Evolutionary conservation across 2,888 invertebrate species (phyloP).

Genomic region (Cryptops parisi): DNA sequence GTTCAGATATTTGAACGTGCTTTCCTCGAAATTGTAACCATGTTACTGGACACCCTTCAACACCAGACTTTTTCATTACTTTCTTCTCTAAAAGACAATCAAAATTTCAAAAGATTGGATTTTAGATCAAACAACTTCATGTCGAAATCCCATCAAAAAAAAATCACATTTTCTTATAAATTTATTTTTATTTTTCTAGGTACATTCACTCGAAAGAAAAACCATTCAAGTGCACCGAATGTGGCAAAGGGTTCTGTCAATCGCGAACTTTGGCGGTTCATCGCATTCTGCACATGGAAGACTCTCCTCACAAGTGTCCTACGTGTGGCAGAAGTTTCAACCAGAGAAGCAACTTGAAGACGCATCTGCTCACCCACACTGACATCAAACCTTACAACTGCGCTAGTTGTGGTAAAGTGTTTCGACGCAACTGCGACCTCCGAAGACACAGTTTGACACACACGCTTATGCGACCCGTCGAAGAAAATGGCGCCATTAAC

Average conservation of each 20-base stretch:
- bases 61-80: too few relatives aligned
- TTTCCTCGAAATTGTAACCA: too few relatives aligned
- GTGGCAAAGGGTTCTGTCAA: conserved; percentile 96
- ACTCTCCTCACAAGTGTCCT: conserved; percentile 85
- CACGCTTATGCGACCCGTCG: too few relatives aligned
- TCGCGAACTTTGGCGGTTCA: conserved; percentile 90
- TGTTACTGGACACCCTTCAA: too few relatives aligned
- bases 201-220: conserved; percentile 98
- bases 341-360: conserved; percentile 82
- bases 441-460: conserved; percentile 79
- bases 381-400: conserved; percentile 87
- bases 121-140: too few relatives aligned
- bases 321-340: conserved; percentile 84
- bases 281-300: conserved; percentile 86
- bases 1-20: too few relatives aligned
- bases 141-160: too few relatives aligned
- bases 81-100: too few relatives aligned
- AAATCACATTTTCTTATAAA: too few relatives aligned
- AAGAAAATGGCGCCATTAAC: too few relatives aligned
- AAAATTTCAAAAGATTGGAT: too few relatives aligned
- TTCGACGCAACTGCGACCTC: conserved; percentile 79
- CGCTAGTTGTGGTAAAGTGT: conserved; percentile 75
- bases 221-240: conserved; percentile 90
- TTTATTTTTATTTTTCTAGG: conserved; percentile 41
- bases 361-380: conserved; percentile 78